Evolutionary conservation across 2,113 vertebrate genomes (phyloP).

Genomic region (Thalassoma bifasciatum): DNA sequence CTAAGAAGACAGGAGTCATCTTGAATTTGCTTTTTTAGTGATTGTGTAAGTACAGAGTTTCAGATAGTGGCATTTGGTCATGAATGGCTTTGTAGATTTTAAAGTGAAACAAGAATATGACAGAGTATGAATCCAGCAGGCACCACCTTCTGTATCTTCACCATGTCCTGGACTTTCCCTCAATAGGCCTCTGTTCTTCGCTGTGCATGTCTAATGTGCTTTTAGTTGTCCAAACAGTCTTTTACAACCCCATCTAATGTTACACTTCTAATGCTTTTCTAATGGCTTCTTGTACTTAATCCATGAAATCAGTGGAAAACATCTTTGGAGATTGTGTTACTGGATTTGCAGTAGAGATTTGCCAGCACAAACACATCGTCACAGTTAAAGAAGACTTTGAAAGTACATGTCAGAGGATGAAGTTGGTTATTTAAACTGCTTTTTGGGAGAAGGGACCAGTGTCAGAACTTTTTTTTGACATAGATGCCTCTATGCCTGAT

Average conservation of each 20-base stretch:
- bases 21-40: not conserved
- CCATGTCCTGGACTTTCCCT: conserved; percentile 12
- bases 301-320: conserved; percentile 67
- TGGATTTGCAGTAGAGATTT: conserved; percentile 60
- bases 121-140: conserved; percentile 13
- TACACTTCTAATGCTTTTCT: conserved; percentile 70
- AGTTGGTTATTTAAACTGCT: conserved; percentile 23
- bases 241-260: conserved; percentile 69
- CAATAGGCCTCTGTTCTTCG: conserved; percentile 48
- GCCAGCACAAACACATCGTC: conserved; percentile 56
- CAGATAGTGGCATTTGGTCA: not conserved
- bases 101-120: not conserved
- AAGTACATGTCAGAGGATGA: conserved; percentile 25
- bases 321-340: conserved; percentile 57
- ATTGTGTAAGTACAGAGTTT: not conserved
- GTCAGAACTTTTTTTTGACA: not conserved
- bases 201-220: conserved; percentile 60
- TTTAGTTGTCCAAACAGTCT: conserved; percentile 69
- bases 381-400: conserved; percentile 46
- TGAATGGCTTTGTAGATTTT: no score
- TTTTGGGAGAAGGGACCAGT: conserved; percentile 22
- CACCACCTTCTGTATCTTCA: conserved; percentile 28
- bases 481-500: conserved; percentile 20
- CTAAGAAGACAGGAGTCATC: not conserved
- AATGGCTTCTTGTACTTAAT: conserved; percentile 64